phyloP scores from a whole-genome alignment of 2,113 vertebrate species.

The Scomber japonicus region DNA sequence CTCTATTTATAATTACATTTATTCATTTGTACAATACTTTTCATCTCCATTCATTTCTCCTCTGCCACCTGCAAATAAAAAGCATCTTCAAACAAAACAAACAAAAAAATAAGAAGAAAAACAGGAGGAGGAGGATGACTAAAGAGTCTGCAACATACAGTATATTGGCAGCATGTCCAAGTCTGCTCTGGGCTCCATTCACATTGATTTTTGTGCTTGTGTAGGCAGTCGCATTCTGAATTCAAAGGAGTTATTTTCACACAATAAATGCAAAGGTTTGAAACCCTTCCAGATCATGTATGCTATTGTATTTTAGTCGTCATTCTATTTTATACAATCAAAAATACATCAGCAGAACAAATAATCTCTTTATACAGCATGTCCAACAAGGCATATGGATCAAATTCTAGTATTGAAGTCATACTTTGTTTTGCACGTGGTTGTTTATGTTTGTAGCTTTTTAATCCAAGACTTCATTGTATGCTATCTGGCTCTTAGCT shows the following conservation, averaged over 20 bases:
- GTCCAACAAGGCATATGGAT: background rate
- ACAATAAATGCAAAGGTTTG: background rate
- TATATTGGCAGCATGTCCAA: constrained; percentile 39
- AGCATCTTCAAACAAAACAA: background rate
- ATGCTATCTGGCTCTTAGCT: constrained; percentile 44
- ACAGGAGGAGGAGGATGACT: constrained; percentile 10
- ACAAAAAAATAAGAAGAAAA: background rate
- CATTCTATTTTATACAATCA: background rate
- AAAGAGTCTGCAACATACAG: constrained; percentile 16
- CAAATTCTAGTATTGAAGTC: constrained; percentile 1
- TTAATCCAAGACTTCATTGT: constrained; percentile 32
- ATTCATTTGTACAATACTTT: background rate
- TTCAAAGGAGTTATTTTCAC: constrained; percentile 12
- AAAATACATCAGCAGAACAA: background rate
- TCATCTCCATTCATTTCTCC: background rate
- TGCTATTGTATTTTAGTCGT: background rate
- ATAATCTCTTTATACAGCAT: background rate
- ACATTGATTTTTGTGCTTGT: constrained; percentile 46
- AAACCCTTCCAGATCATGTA: background rate
- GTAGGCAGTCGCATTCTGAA: constrained; percentile 45
- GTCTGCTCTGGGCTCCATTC: constrained; percentile 27
- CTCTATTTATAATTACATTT: too few species aligned
- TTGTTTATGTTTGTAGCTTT: constrained; percentile 32
- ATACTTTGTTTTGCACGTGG: constrained; percentile 9
- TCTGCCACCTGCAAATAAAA: constrained; percentile 4